Percentiles rank a stretch among this genome's conserved stretches.
phyloP scores from a whole-genome alignment of 2,113 vertebrate genomes.

The Meleagris gallopavo region DNA sequence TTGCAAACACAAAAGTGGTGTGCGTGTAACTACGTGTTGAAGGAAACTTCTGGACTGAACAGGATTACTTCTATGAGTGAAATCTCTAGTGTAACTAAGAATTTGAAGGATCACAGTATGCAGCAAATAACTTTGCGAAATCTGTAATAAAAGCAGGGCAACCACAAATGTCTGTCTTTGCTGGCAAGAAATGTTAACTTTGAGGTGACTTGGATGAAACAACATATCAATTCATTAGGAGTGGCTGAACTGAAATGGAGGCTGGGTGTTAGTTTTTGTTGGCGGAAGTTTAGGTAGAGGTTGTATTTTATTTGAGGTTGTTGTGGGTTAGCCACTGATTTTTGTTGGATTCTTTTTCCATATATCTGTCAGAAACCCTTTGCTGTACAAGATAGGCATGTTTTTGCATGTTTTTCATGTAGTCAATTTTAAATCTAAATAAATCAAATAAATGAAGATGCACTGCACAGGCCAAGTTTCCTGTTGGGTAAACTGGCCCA shows the following conservation, averaged over 20 bases:
- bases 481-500: background rate
- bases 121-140: slow-evolving; percentile 14
- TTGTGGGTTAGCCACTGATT: slow-evolving; percentile 45
- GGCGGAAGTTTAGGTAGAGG: slow-evolving; percentile 31
- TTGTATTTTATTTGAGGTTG: slow-evolving; percentile 55
- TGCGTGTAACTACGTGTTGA: background rate
- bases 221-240: slow-evolving; percentile 29
- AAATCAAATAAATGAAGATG: slow-evolving; percentile 41
- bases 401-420: background rate
- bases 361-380: slow-evolving; percentile 8
- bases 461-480: accelerated
- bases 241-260: background rate
- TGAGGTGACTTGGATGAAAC: background rate
- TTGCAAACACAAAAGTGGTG: background rate
- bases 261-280: slow-evolving; percentile 28
- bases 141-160: background rate
- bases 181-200: slow-evolving; percentile 14
- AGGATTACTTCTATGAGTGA: background rate
- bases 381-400: background rate
- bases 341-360: slow-evolving; percentile 40
- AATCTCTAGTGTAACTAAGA: background rate
- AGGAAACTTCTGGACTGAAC: background rate
- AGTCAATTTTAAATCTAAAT: slow-evolving; percentile 26
- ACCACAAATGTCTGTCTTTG: slow-evolving; percentile 10
- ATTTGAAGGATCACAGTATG: background rate